A percentile compares a stretch with the other conserved stretches of the same genome.
Evolutionary conservation across 2,113 vertebrate genomes (phyloP).

Genomic region (Puntigrus tetrazona): DNA sequence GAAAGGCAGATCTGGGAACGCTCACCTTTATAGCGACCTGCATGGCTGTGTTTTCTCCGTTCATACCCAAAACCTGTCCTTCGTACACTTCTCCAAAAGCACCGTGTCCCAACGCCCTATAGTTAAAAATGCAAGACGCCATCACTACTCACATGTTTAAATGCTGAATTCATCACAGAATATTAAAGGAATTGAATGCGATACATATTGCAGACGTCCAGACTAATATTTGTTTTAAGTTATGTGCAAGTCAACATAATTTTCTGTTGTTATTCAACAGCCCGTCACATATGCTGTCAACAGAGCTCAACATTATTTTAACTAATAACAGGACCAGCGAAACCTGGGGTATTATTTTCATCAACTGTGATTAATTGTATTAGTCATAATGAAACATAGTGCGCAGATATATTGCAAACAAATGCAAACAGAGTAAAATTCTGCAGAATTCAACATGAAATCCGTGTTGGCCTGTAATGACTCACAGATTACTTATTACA

Average conservation of each 20-base stretch:
- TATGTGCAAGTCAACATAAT: neutral
- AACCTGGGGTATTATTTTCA: neutral
- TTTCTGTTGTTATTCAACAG: neutral
- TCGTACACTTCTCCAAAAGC: constrained; percentile 93
- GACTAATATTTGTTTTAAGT: neutral
- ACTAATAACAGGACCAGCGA: neutral
- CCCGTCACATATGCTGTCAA: neutral
- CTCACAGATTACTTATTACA: neutral
- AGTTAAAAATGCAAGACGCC: constrained; percentile 20
- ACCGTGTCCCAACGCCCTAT: constrained; percentile 87
- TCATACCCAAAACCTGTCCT: constrained; percentile 85
- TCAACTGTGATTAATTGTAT: neutral
- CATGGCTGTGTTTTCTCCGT: constrained; percentile 79
- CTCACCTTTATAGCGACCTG: constrained; percentile 93
- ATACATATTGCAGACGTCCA: neutral
- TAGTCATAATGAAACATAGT: neutral
- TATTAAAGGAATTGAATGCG: neutral
- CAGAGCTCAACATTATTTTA: neutral
- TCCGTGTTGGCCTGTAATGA: neutral
- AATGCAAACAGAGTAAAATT: neutral
- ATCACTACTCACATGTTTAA: neutral
- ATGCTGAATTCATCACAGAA: neutral
- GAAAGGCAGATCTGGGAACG: constrained; percentile 14
- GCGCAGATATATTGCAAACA: neutral
- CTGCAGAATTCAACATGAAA: neutral